Evolutionary conservation across 2,797 vertebrate genomes (phyloP), one percentile per base, ranked within the genome.

Genomic region (Chelon labrosus): DNA sequence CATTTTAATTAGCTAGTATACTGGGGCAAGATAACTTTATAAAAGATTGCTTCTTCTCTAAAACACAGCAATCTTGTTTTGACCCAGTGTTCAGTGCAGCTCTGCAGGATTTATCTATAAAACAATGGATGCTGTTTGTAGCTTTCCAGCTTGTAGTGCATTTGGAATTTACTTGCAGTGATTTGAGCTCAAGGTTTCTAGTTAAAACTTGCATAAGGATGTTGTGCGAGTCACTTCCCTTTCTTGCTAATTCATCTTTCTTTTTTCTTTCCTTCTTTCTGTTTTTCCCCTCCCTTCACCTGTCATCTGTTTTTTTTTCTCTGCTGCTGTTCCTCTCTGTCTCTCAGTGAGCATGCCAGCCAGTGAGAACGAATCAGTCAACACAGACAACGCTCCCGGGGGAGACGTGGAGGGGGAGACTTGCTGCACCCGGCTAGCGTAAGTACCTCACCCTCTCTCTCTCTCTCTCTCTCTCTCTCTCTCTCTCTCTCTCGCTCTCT

Each of bases 291-390:
- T 74, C 37, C 79, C 55, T 51, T 12, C 63, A 44, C 67, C 49
- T 73, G 35, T 79, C 53, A 4, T 73, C 19, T 73, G 38, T 38
- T 19, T 60, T 31, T 58, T 54, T 35, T 71, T 65, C 53, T 67
- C 31, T 59, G 58, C 69, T 54, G 55, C 62, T 65, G 22, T 57
- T 60, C 42, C 42, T 77, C 22, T 72, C 61, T 53, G 41, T 80
- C 55, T 81, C 62, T 70, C 94, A 99, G 98, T 99, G 96, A 99
- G 97, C 91, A 98, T 99, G 97, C 98, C 98, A 65, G 96, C 98
- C 75, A 99, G 98, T 12, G 98, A 99, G 92, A 99, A 96, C 0
- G 98, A 99, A 90, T 99, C 98, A 7, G 97, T 99, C 87, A 99
- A 99, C 94, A 99, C 97, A 4, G 98, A 99, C 89, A 98, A 98